Evolutionary conservation across 2,113 vertebrate species (phyloP).

Genomic region (Corythornis madagascariensis): DNA sequence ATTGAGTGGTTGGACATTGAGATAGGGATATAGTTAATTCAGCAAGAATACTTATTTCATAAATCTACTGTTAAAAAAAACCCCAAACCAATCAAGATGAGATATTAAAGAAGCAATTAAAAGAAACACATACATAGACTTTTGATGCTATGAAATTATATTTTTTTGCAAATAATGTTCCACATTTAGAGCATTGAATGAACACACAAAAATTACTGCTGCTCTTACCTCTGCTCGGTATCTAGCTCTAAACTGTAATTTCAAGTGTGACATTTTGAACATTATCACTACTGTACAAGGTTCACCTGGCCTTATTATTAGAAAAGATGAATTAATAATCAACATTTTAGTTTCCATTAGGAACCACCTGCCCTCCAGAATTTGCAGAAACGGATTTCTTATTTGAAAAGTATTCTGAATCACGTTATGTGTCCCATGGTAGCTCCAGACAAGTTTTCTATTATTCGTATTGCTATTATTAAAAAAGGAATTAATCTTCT

Average conservation of each 20-base stretch:
- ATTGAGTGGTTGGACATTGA: not conserved
- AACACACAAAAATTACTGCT: not conserved
- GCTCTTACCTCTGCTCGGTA: not conserved
- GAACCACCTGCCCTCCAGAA: not conserved
- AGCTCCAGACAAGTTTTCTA: not conserved
- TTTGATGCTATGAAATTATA: not conserved
- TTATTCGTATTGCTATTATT: conserved; percentile 42
- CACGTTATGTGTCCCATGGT: not conserved
- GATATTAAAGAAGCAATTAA: not conserved
- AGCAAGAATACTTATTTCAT: conserved; percentile 11
- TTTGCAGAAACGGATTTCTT: not conserved
- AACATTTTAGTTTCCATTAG: not conserved
- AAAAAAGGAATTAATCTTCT: conserved; percentile 43
- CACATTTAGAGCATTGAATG: not conserved
- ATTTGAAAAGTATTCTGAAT: not conserved
- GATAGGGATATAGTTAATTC: conserved; percentile 37
- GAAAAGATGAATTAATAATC: conserved; percentile 4
- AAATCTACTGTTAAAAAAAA: not conserved
- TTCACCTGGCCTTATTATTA: not conserved
- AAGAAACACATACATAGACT: not conserved
- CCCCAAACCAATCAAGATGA: not conserved
- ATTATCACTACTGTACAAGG: not conserved
- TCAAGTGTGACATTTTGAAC: not conserved
- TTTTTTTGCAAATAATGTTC: not conserved
- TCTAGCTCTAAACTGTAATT: not conserved